phyloP scores from a whole-genome alignment of 2,797 vertebrate species.

The Tragelaphus eurycerus region DNA sequence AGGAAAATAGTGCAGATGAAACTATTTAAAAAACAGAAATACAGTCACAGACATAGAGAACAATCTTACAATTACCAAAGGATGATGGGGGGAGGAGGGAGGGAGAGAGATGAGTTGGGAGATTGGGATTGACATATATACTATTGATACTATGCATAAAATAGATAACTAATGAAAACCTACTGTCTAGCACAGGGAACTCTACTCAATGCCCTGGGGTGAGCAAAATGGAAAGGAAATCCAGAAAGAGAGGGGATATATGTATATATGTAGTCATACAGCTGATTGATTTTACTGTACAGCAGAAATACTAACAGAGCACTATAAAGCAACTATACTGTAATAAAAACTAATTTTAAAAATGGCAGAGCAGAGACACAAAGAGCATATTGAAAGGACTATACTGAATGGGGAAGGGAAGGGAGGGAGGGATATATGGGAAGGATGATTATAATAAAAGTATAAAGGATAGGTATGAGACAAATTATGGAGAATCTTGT shows the following conservation, averaged over 20 bases:
- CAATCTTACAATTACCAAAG: not conserved
- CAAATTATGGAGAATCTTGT: not conserved
- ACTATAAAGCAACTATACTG: not conserved
- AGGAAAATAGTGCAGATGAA: not conserved
- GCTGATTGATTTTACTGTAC: not conserved
- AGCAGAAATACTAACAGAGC: not conserved
- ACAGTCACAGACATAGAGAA: not conserved
- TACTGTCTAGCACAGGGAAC: not conserved
- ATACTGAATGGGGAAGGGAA: rapidly evolving
- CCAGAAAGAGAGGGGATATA: not conserved
- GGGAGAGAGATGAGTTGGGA: not conserved
- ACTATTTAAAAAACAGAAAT: not conserved
- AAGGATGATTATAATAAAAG: not conserved
- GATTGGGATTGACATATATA: not conserved
- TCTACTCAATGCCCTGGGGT: not conserved
- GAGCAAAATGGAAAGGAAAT: not conserved
- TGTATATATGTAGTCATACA: not conserved
- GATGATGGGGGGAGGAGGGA: not conserved
- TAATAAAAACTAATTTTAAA: not conserved
- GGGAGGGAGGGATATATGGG: not conserved
- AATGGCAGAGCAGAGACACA: not conserved
- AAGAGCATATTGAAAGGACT: not conserved
- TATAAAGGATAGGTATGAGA: not conserved
- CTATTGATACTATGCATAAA: not conserved
- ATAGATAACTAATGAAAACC: not conserved